Base-by-base conservation (phyloP, 2,888 invertebrate genomes). In the Timema podura region DNA sequence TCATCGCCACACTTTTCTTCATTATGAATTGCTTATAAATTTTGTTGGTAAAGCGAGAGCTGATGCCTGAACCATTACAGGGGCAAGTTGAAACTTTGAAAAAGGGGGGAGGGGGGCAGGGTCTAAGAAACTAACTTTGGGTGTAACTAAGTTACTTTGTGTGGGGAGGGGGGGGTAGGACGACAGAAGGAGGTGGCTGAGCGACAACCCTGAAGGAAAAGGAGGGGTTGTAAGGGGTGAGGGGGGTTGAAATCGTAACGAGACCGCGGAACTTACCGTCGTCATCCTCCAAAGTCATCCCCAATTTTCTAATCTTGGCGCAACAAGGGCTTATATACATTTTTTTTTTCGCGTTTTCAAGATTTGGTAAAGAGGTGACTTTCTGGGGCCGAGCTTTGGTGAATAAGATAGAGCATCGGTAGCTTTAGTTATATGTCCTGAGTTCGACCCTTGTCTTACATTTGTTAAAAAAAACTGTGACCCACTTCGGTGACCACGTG, bases 1-100 rank as follows among this genome's bases (percentile, higher is more conserved):
- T 79, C 78, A 77, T 79, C 77, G 74, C 78, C 78, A 79, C 79
- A 79, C 79, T 79, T 78, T 79, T 77, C 77, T 78, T 61, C 77
- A 79, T 80, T 79, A 80, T 80, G 79, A 81, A 81, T 80, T 80
- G 79, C 79, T 80, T 80, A 79, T 79, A 81, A 80, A 80, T 80
- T 80, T 79, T 78, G 77, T 78, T 77, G 77, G 75, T 75, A 78
- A 77, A 76, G 30, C 30, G 30, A 30, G 77, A 78, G 76, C 77
- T 75, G 72, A 70, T 68, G 72, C 13, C 51, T 45, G 49, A 51
- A 54, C 72, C 70, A 71, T 71, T 72, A 69, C 65, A 69, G 30
- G 30, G 44, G 69, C 64, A 70, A 67, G 73, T 48, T 16, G 65
- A 71, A 73, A 64, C 71, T 73, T 65, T 66, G 71, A 44, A 59